These are phyloP conservation scores for Cerastis leucographa DNA, from an alignment of 2,888 invertebrate genomes.

Conservation along the genomic window DNA sequence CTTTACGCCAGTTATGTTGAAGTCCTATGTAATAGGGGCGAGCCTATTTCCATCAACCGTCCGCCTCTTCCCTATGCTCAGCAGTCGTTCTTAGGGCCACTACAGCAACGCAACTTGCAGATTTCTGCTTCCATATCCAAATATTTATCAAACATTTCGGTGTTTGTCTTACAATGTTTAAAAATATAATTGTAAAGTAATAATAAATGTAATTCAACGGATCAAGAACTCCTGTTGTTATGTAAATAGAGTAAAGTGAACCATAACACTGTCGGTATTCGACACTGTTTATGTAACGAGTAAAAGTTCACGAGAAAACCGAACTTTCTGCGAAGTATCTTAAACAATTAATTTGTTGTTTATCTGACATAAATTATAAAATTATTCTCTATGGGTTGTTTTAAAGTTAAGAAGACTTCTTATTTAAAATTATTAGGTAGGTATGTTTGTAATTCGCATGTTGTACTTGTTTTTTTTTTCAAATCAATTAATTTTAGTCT, in stretches of 20 bases:
- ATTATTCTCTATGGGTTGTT: slow-evolving; percentile 51
- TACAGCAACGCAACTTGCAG: too few species aligned
- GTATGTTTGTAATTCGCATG: neutral
- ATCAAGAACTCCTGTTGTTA: slow-evolving; percentile 49
- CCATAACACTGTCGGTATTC: slow-evolving; percentile 66
- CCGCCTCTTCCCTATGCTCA: too few species aligned
- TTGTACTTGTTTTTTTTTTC: neutral
- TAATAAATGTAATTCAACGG: slow-evolving; percentile 45
- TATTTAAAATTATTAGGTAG: slow-evolving; percentile 17
- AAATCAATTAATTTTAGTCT: neutral
- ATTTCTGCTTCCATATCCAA: neutral
- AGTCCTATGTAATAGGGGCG: too few species aligned
- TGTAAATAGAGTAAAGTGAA: slow-evolving; percentile 63
- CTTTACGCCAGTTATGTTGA: too few species aligned
- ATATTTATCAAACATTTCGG: neutral
- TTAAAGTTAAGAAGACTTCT: slow-evolving; percentile 29
- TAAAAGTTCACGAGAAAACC: slow-evolving; percentile 65
- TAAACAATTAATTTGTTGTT: slow-evolving; percentile 68
- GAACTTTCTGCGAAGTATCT: slow-evolving; percentile 65
- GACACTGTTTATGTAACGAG: slow-evolving; percentile 70
- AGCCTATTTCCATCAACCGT: too few species aligned
- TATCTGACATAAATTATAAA: slow-evolving; percentile 64
- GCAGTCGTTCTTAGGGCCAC: too few species aligned
- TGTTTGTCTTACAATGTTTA: neutral
- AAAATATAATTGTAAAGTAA: slow-evolving; percentile 33